phyloP scores from a whole-genome alignment of 2,113 vertebrate species.

The Mus spicilegus region DNA sequence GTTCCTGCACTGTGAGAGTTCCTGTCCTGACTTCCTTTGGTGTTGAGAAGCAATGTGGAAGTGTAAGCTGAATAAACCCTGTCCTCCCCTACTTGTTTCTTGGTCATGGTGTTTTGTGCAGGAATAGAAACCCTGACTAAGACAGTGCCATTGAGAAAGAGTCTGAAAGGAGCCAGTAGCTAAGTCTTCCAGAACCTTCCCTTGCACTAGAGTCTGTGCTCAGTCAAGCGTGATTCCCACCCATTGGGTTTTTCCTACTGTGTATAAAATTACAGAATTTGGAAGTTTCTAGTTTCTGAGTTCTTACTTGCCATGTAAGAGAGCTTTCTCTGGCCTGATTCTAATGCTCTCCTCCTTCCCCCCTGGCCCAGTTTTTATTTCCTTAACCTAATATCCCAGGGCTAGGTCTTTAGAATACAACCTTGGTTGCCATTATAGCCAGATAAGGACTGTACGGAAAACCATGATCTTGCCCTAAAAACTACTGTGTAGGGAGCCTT shows the following conservation, averaged over 20 bases:
- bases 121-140: no score
- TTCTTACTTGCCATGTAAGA: background rate
- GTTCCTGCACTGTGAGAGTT: no score
- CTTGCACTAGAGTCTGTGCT: background rate
- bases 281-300: background rate
- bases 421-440: background rate
- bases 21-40: no score
- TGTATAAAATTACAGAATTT: background rate
- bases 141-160: background rate
- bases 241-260: background rate
- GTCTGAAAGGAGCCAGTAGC: no score
- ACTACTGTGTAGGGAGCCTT: background rate
- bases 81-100: no score
- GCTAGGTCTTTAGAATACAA: no score
- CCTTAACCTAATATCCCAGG: background rate
- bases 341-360: accelerated
- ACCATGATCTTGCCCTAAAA: background rate
- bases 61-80: no score
- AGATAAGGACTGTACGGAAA: background rate
- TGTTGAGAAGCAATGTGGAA: no score
- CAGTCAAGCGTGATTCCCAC: no score
- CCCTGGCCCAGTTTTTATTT: accelerated
- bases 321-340: background rate
- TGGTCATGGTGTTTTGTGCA: no score
- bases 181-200: background rate